A percentile compares a stretch with the other conserved stretches of the same genome.
phyloP scores from a whole-genome alignment of 1,140 invertebrate genomes.

The Danaus plexippus region DNA sequence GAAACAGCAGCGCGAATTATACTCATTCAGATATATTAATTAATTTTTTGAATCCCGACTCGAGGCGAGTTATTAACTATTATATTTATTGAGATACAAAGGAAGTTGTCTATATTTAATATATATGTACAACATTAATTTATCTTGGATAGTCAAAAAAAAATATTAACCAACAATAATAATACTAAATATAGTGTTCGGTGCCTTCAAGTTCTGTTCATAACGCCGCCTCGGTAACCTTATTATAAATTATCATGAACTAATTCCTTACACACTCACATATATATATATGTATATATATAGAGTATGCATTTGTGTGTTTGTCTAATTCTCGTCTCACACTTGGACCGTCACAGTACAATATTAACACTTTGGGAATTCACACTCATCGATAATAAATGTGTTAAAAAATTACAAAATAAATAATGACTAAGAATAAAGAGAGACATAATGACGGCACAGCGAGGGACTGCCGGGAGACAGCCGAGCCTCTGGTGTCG shows the following conservation, averaged over 20 bases:
- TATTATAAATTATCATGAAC: slow-evolving; percentile 38
- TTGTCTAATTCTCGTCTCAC: slow-evolving; percentile 21
- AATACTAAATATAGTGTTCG: too few relatives aligned
- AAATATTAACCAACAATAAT: too few relatives aligned
- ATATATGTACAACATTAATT: too few relatives aligned
- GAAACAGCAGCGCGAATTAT: too few relatives aligned
- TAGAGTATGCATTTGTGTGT: slow-evolving; percentile 3
- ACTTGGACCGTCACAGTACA: slow-evolving; percentile 30
- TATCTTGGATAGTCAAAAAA: too few relatives aligned
- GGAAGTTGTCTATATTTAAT: too few relatives aligned
- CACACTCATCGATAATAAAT: slow-evolving; percentile 23
- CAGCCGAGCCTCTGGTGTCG: slow-evolving; percentile 47
- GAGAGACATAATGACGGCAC: slow-evolving; percentile 54
- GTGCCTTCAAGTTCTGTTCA: too few relatives aligned
- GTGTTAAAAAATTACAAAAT: slow-evolving; percentile 6
- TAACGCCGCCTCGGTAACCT: slow-evolving; percentile 12
- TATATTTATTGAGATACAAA: too few relatives aligned
- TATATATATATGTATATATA: background rate
- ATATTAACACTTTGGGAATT: slow-evolving; percentile 27
- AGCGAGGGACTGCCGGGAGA: slow-evolving; percentile 49
- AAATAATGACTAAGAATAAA: slow-evolving; percentile 53
- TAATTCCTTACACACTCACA: slow-evolving; percentile 46
- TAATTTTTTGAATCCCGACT: too few relatives aligned
- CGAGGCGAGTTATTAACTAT: too few relatives aligned
- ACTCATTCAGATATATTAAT: too few relatives aligned